Conservation (phyloP, 2,113 vertebrate species). For the Sula dactylatra region DNA sequence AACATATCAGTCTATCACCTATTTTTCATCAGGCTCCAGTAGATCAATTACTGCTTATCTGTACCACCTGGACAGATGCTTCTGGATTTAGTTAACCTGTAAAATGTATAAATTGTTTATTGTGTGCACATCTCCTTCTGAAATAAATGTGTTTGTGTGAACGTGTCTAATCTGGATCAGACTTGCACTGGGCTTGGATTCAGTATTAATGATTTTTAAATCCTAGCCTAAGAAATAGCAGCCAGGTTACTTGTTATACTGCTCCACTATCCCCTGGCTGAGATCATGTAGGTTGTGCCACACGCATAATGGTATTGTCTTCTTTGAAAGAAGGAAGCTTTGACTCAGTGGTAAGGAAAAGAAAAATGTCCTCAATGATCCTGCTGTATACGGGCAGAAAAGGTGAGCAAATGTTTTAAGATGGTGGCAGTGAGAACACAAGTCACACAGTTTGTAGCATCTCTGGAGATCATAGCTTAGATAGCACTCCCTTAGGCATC, state of each 20-base stretch:
- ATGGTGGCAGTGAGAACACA: neutral
- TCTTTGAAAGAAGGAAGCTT: neutral
- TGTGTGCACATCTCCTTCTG: neutral
- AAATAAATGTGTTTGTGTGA: neutral
- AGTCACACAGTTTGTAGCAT: neutral
- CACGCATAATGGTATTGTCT: neutral
- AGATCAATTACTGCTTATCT: neutral
- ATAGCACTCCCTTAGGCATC: neutral
- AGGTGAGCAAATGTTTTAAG: neutral
- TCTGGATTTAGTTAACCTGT: neutral
- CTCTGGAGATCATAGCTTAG: neutral
- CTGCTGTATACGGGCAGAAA: neutral
- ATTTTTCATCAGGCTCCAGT: neutral
- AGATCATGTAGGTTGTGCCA: neutral
- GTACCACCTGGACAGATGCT: neutral
- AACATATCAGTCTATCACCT: rapidly evolving
- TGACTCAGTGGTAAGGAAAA: neutral
- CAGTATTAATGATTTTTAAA: neutral
- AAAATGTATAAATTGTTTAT: neutral
- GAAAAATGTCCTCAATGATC: neutral
- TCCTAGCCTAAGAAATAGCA: neutral
- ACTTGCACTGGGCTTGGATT: neutral
- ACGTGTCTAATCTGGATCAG: neutral
- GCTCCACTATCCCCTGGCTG: neutral
- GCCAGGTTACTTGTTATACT: neutral